phyloP scores from a whole-genome alignment of 2,888 invertebrate genomes.

The Chromoteleia sp. region DNA sequence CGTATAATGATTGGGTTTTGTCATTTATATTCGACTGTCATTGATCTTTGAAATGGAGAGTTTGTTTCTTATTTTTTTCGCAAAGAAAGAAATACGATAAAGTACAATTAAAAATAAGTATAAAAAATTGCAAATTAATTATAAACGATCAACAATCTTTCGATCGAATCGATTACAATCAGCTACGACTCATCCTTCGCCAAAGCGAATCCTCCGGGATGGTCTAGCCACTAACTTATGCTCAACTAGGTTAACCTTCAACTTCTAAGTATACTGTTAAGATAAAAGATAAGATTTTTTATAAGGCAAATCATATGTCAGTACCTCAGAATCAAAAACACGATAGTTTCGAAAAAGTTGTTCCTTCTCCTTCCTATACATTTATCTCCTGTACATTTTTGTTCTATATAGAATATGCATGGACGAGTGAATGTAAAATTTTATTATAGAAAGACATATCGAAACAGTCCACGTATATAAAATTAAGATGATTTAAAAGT shows the following conservation, averaged over 20 bases:
- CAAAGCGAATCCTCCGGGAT: conserved; percentile 72
- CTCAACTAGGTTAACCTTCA: conserved; percentile 83
- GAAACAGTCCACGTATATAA: not conserved
- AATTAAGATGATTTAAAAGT: too few relatives aligned
- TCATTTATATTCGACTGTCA: not conserved
- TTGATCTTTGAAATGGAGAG: not conserved
- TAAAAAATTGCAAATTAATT: conserved; percentile 21
- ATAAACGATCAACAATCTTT: conserved; percentile 57
- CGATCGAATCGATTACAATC: conserved; percentile 79
- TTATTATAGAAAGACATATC: conserved; percentile 30
- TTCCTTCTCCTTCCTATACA: conserved; percentile 49
- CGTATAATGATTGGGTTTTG: conserved; percentile 16
- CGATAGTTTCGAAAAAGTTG: not conserved
- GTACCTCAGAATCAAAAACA: conserved; percentile 43
- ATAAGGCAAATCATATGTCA: conserved; percentile 27
- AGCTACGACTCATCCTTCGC: conserved; percentile 80
- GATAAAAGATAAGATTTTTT: conserved; percentile 65
- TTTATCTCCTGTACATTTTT: conserved; percentile 16
- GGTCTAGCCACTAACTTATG: conserved; percentile 83
- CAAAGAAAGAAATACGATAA: conserved; percentile 22
- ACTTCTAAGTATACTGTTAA: conserved; percentile 76
- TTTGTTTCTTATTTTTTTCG: too few relatives aligned
- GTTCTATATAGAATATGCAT: conserved; percentile 31
- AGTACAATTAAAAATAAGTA: conserved; percentile 51
- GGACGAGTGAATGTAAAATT: not conserved